Evolutionary conservation across 2,797 vertebrate genomes (phyloP), one percentile per base, ranked within the genome.

Genomic region (Tokudaia tokunoshimensis): DNA sequence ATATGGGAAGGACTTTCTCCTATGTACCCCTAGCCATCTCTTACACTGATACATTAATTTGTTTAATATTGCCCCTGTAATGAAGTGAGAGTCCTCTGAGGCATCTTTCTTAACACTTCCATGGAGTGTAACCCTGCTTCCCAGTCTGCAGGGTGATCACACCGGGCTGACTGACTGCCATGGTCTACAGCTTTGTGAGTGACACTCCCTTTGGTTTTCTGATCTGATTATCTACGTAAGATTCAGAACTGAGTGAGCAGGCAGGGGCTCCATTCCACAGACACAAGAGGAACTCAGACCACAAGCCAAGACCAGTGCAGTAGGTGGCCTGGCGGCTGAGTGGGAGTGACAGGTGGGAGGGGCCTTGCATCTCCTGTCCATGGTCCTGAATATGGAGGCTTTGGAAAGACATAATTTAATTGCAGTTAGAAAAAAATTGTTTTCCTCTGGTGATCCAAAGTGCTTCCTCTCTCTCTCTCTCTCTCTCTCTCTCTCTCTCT

Each of bases 361-460:
- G 63, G 11, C 24, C n/a, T 11, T 5, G 1, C 1, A 31, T 50
- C 87, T 74, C 97, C 96, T 97, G 88, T 95, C 94, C 92, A 0
- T 72, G 78, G 89, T 91, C 3, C 89, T 91, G 78, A 70, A 81
- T 2, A 12, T 41, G 1, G 13, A 67, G 61, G 3, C 6, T 4
- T 75, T 13, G 1, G 5, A 8, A 7, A 29, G 6, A 94, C 84
- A 78, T 41, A 34, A 59, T 70, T 90, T 96, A 95, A 96, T 29
- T 97, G 57, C 89, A 44, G 44, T 75, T 86, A 84, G 74, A 76
- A 89, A 95, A 94, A 96, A 91, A 92, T 13, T 74, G 76, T 81
- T 96, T 94, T 94, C 74, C 92, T 88, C 75, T 65, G 6, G 34
- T 41, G 70, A 92, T 76, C 84, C 76, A 78, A 65, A 72, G 34